These are phyloP conservation scores for Caerostris extrusa DNA, from an alignment of 1,140 invertebrate species.

Conservation along the genomic window DNA sequence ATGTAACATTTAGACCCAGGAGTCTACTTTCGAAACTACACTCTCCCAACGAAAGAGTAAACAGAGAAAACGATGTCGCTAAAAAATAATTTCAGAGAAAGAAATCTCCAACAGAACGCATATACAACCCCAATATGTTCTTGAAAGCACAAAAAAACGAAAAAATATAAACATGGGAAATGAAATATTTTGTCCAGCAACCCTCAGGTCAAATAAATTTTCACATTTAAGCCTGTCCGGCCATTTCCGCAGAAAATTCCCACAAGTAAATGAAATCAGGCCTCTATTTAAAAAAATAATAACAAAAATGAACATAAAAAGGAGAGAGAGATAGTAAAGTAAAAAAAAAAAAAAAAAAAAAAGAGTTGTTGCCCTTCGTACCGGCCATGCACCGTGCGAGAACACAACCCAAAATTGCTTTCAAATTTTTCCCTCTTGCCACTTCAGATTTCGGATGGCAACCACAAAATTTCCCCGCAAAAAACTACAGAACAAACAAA, in stretches of 20 bases:
- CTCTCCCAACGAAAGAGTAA: background rate
- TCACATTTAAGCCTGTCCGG: background rate
- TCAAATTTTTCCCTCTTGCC: conserved; percentile 53
- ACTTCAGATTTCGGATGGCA: conserved; percentile 49
- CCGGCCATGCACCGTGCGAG: background rate
- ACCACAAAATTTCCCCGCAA: conserved; percentile 43
- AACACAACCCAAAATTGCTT: conserved; percentile 66
- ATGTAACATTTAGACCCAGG: background rate
- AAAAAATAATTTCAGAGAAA: background rate
- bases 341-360: background rate
- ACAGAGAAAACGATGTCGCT: background rate
- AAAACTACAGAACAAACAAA: conserved; percentile 2
- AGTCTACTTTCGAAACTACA: background rate
- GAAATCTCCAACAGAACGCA: background rate
- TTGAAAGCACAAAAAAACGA: background rate
- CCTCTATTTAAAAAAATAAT: background rate
- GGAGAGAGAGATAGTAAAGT: no score
- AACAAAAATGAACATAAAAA: background rate
- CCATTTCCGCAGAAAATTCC: conserved; percentile 26
- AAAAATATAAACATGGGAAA: conserved; percentile 9
- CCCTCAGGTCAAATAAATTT: conserved; percentile 36
- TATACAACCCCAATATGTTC: background rate
- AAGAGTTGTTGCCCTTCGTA: background rate
- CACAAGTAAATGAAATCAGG: conserved; percentile 62
- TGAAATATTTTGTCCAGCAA: conserved; percentile 24